A percentile compares a stretch with the other conserved stretches of the same genome.
Conservation (phyloP, 2,797 vertebrate genomes). For the Aldrovandia affinis region DNA sequence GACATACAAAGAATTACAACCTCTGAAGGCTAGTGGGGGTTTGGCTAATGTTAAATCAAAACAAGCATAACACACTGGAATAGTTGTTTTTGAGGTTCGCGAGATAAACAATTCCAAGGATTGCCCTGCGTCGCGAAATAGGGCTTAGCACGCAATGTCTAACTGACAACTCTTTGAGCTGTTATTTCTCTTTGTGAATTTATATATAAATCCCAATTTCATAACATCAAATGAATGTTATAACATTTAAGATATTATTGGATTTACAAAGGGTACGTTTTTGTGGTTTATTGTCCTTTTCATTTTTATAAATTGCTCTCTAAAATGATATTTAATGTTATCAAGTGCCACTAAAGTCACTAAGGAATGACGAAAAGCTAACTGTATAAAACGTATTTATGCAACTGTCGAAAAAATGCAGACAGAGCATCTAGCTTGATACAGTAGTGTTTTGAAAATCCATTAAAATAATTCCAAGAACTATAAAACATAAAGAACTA, state of each 20-base stretch:
- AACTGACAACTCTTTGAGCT: not conserved
- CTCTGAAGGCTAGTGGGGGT: not conserved
- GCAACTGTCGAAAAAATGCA: not conserved
- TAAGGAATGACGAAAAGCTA: not conserved
- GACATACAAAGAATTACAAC: not conserved
- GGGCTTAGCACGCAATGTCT: not conserved
- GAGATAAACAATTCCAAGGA: not conserved
- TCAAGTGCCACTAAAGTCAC: too few relatives aligned
- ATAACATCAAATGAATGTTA: not conserved
- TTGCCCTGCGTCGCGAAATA: not conserved
- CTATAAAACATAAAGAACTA: not conserved
- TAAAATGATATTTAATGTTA: not conserved
- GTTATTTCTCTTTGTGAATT: not conserved
- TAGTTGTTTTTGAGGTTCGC: not conserved
- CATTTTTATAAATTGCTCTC: conserved; percentile 1
- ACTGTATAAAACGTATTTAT: not conserved
- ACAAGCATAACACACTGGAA: not conserved
- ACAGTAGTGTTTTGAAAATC: not conserved
- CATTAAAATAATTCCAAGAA: not conserved
- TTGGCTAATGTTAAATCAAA: not conserved
- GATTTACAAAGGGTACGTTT: not conserved
- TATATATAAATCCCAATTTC: not conserved
- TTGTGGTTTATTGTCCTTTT: not conserved
- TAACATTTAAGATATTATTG: not conserved
- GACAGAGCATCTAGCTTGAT: not conserved